Percentiles rank a stretch among this genome's conserved stretches.
Conservation (phyloP, 2,797 vertebrate species). For the Urosaurus nigricauda region DNA sequence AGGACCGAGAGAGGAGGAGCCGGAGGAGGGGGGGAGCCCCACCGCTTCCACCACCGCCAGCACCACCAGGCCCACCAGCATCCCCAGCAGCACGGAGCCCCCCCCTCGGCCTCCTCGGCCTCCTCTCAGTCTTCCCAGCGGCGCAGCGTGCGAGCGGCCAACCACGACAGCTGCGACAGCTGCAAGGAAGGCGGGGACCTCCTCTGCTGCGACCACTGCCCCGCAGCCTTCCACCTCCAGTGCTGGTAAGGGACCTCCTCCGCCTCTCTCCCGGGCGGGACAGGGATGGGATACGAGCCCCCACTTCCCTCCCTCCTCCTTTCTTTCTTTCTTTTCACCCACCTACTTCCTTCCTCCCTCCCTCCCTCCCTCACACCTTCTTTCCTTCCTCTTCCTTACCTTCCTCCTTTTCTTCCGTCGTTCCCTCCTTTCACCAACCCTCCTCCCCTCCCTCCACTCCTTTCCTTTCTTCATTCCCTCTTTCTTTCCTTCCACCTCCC, state of each 20-base stretch:
- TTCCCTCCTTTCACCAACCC: not conserved
- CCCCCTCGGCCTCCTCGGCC: not conserved
- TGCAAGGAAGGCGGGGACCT: slow-evolving; percentile 97
- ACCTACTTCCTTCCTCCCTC: slow-evolving; percentile 73
- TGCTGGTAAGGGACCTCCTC: slow-evolving; percentile 89
- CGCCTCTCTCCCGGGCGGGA: slow-evolving; percentile 50
- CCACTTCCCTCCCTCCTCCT: no score
- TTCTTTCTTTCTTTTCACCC: no score
- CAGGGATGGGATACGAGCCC: not conserved
- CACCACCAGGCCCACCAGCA: slow-evolving; percentile 5
- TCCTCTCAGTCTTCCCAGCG: not conserved
- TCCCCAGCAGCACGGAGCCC: not conserved
- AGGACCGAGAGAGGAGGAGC: slow-evolving; percentile 81
- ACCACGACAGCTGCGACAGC: slow-evolving; percentile 98
- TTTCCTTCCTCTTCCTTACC: not conserved
- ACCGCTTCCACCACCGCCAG: not conserved
- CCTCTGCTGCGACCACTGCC: slow-evolving; percentile 97
- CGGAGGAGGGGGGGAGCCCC: not conserved
- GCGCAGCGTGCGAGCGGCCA: slow-evolving; percentile 91
- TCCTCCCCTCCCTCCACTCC: not conserved
- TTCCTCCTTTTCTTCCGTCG: fast-evolving
- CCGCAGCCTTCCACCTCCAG: slow-evolving; percentile 96
- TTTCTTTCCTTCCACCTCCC: not conserved
- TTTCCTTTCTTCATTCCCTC: no score
- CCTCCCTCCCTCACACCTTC: slow-evolving; percentile 54